Evolutionary conservation across 92 coral and sea anemone genomes (phyloP).

Genomic region (Siderastrea radians): DNA sequence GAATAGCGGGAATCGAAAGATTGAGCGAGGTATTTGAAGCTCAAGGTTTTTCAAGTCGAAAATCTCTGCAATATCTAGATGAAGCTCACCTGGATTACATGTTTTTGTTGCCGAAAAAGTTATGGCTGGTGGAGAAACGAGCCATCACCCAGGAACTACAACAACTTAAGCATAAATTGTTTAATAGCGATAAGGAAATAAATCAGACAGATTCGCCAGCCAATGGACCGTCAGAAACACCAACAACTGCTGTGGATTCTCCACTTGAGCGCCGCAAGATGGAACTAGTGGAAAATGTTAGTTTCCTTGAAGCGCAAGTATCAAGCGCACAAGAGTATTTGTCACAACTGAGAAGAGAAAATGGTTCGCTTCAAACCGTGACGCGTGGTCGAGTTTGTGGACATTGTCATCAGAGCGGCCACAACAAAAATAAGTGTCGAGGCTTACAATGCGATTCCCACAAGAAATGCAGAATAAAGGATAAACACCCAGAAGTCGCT

Average conservation of each 20-base stretch:
- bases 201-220: neutral
- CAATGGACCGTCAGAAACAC: neutral
- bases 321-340: conserved; percentile 21
- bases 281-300: conserved; percentile 26
- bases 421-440: conserved; percentile 36
- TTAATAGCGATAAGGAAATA: neutral
- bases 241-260: neutral
- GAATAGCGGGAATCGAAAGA: no score
- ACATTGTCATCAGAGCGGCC: conserved; percentile 48
- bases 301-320: conserved; percentile 25
- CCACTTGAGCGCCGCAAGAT: conserved; percentile 1
- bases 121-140: neutral
- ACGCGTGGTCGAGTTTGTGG: conserved; percentile 43
- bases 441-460: conserved; percentile 43
- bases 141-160: neutral
- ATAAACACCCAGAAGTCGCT: conserved; percentile 41
- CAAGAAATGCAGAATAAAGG: conserved; percentile 38
- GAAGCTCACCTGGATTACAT: no score
- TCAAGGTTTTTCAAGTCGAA: no score
- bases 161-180: no score
- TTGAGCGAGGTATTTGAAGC: no score
- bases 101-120: neutral
- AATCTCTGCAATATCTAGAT: no score
- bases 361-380: conserved; percentile 34
- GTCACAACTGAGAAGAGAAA: conserved; percentile 15